Base-by-base conservation (phyloP, 2,113 vertebrate species). In the Spilogale gracilis region DNA sequence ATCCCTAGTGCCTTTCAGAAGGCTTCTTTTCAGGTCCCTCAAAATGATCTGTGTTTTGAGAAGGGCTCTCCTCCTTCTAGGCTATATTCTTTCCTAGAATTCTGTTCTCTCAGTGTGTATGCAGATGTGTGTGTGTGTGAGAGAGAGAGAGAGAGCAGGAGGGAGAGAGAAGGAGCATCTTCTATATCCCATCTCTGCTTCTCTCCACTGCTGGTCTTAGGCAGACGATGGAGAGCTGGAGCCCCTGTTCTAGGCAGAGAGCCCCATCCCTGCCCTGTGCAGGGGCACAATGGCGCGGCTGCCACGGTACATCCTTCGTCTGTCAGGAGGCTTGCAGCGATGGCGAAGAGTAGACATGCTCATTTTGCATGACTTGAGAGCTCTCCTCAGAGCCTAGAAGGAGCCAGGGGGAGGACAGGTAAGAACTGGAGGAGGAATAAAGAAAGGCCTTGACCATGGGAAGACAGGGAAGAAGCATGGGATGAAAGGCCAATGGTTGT, bases 11-110 rank as follows among this genome's bases (percentile, higher is more conserved):
- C 9, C 54, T 71, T 43, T 91, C 38, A 23, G 63, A 45, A 88
- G 56, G 45, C 71, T 84, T 76, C 65, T 74, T 96, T 94, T 92
- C 32, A 73, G 50, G 27, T 92, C 56, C 58, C 17, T 94, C n/a
- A 27, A 30, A 84, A 71, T 20, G 45, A 80, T 87, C 74, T 90
- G 25, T 80, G 43, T 5, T 94, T 85, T 69, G 63, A 69, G 61
- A 89, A 32, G 58, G 65, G 21, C 85, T 21, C 18, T 88, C 32
- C 32, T 92, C 85, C 21, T 95, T 23, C 45, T 45, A 84, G 63
- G 16, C 65, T 11, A 20, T 60, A 27, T 32, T 83, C 48, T 94
- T 73, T 60, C 58, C 27, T 61, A 13, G 89, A 71, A 58, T 65
- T 88, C 67, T 32, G 13, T 48, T 48, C 21, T 60, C 67, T 61